Evolutionary conservation across 2,797 vertebrate genomes (phyloP), one percentile per base, ranked within the genome.

Genomic region (Micrastur ruficollis): DNA sequence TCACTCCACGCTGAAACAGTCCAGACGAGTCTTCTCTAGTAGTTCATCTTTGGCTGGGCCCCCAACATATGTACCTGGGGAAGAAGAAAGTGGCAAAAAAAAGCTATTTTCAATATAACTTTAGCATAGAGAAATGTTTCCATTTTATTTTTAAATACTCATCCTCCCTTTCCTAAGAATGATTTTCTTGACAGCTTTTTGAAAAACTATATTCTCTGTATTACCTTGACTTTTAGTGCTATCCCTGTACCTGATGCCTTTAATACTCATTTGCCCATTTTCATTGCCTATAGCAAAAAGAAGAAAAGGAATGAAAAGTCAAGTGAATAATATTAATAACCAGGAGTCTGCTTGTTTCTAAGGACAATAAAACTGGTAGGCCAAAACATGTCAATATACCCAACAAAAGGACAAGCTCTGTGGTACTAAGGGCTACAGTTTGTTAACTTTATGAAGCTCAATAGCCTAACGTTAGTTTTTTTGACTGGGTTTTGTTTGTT

Each of bases 401-500:
- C 4, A 68, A 42, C 5, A 72, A 78, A 89, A 78, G 5, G 19
- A 53, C 20, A 4, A 78, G 15, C 5, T 83, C 36, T 76, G 5
- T 40, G 11, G 4, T 44, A 32, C 9, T 59, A 46, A 50, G 8
- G 56, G 5, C 27, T 52, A 19, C 26, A 52, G 14, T 44, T 70
- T 74, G 6, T 78, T 87, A 70, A 73, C 3, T 32, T 81, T 9
- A 67, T 38, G 52, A 81, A 66, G 14, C 11, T 62, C 20, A 22
- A 2, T 8, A 83, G 13, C 19, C 23, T 46, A 44, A 47, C 10
- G 31, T 61, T 74, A 13, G 5, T 34, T 74, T 86, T 2, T 78
- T 79, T 66, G 6, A 2, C 5, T 14, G 12, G 14, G 0, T 0
- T 21, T 26, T n/a, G 7, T 74, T 72, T 79, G 0, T 79, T 53